phyloP scores from a whole-genome alignment of 2,888 invertebrate genomes.

The Lycocerus yunnanus region DNA sequence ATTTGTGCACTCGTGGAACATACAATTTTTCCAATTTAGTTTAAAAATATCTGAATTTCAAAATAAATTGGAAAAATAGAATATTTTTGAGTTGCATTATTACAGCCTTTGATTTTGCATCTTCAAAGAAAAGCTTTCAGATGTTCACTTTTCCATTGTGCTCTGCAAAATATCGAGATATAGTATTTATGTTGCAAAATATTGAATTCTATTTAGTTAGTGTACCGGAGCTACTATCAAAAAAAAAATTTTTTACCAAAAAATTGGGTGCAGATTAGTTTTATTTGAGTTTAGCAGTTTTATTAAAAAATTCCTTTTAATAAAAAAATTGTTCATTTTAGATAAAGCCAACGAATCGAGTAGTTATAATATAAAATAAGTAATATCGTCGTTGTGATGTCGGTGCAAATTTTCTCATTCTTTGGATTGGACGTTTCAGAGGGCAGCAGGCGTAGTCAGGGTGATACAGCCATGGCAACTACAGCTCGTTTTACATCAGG shows the following conservation, averaged over 20 bases:
- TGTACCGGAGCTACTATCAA: neutral
- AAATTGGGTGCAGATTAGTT: neutral
- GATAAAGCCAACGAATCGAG: neutral
- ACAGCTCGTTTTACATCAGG: constrained; percentile 64
- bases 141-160: neutral
- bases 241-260: neutral
- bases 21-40: neutral
- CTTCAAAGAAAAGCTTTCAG: neutral
- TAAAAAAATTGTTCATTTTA: neutral
- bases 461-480: constrained; percentile 58
- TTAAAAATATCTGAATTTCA: neutral
- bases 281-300: neutral
- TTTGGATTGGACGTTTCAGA: constrained; percentile 48
- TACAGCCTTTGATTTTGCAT: neutral
- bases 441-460: constrained; percentile 53
- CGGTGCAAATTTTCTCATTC: constrained; percentile 1
- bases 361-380: constrained; percentile 6
- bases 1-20: neutral
- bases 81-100: neutral
- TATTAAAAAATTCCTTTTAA: neutral
- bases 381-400: neutral
- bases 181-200: neutral
- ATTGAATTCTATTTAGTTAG: neutral
- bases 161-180: neutral
- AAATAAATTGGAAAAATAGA: neutral